Evolutionary conservation across 1,140 invertebrate species (phyloP).

Genomic region (Leptopilina clavipes): DNA sequence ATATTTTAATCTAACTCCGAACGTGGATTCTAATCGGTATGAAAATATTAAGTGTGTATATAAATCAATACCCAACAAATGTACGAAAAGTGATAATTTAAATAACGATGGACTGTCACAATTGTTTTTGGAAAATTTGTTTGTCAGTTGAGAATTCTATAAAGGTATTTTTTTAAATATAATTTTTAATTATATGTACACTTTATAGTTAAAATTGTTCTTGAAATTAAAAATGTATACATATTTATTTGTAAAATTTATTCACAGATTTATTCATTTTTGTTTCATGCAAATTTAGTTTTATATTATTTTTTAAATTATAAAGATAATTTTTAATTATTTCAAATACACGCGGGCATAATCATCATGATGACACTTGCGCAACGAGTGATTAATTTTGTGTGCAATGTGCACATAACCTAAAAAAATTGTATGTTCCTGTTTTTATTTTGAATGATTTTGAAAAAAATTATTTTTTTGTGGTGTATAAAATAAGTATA

Average conservation of each 20-base stretch:
- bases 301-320: too few species aligned
- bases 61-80: slow-evolving; percentile 43
- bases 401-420: background rate
- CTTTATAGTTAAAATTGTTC: too few species aligned
- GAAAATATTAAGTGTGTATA: slow-evolving; percentile 66
- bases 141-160: slow-evolving; percentile 35
- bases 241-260: too few species aligned
- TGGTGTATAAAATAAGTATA: background rate
- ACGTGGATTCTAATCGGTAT: slow-evolving; percentile 39
- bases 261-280: too few species aligned
- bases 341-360: too few species aligned
- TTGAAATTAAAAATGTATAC: too few species aligned
- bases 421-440: background rate
- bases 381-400: background rate
- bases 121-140: slow-evolving; percentile 52
- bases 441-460: background rate
- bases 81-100: slow-evolving; percentile 33
- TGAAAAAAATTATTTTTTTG: background rate
- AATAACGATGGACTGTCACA: slow-evolving; percentile 40
- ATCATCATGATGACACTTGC: too few species aligned
- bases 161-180: slow-evolving; percentile 37
- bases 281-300: too few species aligned
- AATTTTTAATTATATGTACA: background rate
- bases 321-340: too few species aligned
- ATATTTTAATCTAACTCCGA: slow-evolving; percentile 74